These are phyloP conservation scores for Columba livia DNA, from an alignment of 2,113 vertebrate genomes.

Conservation along the genomic window DNA sequence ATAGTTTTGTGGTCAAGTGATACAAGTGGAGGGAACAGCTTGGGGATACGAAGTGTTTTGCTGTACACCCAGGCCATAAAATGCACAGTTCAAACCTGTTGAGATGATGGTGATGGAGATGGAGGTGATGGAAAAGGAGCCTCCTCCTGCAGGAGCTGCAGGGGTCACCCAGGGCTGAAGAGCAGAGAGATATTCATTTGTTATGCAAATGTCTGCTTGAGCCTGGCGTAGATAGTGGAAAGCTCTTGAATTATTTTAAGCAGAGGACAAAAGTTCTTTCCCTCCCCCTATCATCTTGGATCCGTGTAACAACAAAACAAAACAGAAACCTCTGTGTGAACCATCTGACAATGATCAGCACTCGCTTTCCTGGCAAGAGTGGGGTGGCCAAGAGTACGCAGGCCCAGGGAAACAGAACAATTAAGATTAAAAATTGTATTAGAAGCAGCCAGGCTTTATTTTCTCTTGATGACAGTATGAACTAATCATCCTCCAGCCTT, in stretches of 20 bases:
- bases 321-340: conserved; percentile 55
- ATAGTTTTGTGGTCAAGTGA: neutral
- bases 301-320: conserved; percentile 52
- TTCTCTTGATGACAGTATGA: neutral
- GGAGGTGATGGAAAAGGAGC: neutral
- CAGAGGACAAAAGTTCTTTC: conserved; percentile 50
- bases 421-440: neutral
- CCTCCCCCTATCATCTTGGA: conserved; percentile 33
- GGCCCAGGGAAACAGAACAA: conserved; percentile 4
- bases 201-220: conserved; percentile 52
- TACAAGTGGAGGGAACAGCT: neutral
- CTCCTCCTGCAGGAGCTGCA: neutral
- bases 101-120: neutral
- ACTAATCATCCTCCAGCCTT: neutral
- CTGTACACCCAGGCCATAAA: neutral
- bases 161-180: neutral
- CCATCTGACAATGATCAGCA: conserved; percentile 55
- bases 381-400: neutral
- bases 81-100: rapidly evolving
- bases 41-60: rapidly evolving
- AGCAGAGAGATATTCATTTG: conserved; percentile 15
- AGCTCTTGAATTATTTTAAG: conserved; percentile 66
- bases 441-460: neutral
- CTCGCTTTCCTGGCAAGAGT: conserved; percentile 46
- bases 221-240: conserved; percentile 48